Base-by-base conservation (phyloP, 64 coral and sea anemone genomes). In the Dendrophyllia cribrosa region DNA sequence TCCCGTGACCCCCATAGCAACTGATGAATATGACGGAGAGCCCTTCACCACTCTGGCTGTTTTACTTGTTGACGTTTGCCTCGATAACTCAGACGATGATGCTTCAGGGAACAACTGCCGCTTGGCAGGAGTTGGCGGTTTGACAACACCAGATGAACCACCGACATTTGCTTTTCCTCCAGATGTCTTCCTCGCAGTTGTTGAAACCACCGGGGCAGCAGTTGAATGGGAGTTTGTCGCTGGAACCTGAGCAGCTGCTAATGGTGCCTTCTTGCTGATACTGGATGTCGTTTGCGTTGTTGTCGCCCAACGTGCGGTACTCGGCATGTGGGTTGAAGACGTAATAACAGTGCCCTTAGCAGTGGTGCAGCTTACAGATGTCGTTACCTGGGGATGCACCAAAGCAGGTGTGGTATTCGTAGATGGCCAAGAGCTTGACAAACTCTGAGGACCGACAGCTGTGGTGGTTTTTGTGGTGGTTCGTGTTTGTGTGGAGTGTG, bases 61-160 rank as follows among this genome's bases (percentile, higher is more conserved):
- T 91, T 97, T 68, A 66, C 82, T 76, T 9, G 22, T 19, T 43
- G 82, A 26, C 74, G 65, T 76, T 22, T 88, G 11, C 48, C 79
- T 79, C 21, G 70, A 14, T 19, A 63, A n/a, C 74, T 86, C 72
- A 43, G 88, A 56, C 53, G 53, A 25, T 64, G 87, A 44, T 4
- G 59, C 49, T 12, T 97, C 95, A n/a, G 95, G 95, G 74, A 97
- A 97, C 25, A 97, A 51, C 7, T 97, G 95, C 13, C 95, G 82
- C 81, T 97, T 97, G 15, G 95, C 95, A 66, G 95, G 95, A 63
- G 92, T 94, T 51, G 34, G 74, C 14, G 88, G 61, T 52, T 69
- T 91, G 17, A 60, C 26, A 10, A 85, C 77, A 52, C 77, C 93
- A 46, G 84, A 78, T 21, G 89, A 73, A 19, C 43, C 71, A 59